A percentile compares a stretch with the other conserved stretches of the same genome.
Evolutionary conservation across 2,888 invertebrate genomes (phyloP).

Genomic region (Lochmaea capreae): DNA sequence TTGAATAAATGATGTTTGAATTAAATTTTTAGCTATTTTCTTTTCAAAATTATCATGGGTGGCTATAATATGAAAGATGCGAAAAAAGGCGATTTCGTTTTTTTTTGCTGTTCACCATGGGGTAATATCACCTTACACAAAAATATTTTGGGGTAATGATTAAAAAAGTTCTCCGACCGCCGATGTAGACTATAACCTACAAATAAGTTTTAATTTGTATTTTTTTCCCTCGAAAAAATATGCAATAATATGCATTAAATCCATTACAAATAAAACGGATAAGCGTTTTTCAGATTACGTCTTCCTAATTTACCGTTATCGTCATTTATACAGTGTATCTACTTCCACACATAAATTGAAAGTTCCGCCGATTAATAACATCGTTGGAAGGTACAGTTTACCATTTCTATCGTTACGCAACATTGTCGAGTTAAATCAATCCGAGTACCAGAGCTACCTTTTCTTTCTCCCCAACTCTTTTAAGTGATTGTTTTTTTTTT

Average conservation of each 20-base stretch:
- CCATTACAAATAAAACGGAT: background rate
- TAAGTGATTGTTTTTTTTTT: slow-evolving; percentile 14
- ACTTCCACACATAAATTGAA: slow-evolving; percentile 15
- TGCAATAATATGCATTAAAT: background rate
- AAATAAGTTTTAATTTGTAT: no score
- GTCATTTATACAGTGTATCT: background rate
- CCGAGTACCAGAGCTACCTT: background rate
- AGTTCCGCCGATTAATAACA: slow-evolving; percentile 14
- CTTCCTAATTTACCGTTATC: slow-evolving; percentile 10
- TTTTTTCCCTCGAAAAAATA: background rate
- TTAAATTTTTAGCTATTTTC: no score
- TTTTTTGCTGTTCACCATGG: no score
- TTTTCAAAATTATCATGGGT: no score
- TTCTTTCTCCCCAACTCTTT: background rate
- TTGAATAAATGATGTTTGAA: no score
- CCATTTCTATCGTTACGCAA: background rate
- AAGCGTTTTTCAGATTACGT: slow-evolving; percentile 1
- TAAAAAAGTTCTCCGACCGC: no score
- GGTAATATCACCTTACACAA: no score
- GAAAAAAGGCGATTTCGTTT: no score
- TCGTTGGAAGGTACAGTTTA: background rate
- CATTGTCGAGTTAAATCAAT: background rate
- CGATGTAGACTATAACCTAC: no score
- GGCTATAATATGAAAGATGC: no score
- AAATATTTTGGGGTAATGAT: no score